A percentile compares a stretch with the other conserved stretches of the same genome.
Evolutionary conservation across 2,797 vertebrate species (phyloP).

Genomic region (Linurgus olivaceus): DNA sequence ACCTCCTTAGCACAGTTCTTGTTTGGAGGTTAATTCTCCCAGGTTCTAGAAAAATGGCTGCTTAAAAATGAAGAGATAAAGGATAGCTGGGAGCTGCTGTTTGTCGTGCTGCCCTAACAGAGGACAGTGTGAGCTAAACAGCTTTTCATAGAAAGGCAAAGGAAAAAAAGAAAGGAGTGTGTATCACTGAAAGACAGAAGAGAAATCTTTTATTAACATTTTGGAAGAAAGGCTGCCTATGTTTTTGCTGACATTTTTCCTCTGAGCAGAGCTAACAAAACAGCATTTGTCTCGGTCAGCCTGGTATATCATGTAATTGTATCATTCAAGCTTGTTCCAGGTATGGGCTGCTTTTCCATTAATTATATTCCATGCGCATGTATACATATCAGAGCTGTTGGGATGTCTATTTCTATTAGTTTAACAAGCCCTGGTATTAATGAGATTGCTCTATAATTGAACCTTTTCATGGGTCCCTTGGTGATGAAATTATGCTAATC

Average conservation of each 20-base stretch:
- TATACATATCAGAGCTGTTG: conserved; percentile 87
- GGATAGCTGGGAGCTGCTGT: rapidly evolving
- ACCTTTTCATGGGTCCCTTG: conserved; percentile 93
- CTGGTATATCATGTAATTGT: conserved; percentile 7
- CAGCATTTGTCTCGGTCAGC: not conserved
- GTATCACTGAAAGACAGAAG: not conserved
- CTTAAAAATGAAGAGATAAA: not conserved
- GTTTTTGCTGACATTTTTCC: not conserved
- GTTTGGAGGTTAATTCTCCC: not conserved
- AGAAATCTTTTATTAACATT: not conserved
- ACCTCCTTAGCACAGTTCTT: not conserved
- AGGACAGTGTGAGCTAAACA: not conserved
- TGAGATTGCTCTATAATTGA: conserved; percentile 96
- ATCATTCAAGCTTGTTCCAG: conserved; percentile 52
- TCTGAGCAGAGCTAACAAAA: not conserved
- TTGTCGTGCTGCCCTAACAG: not conserved
- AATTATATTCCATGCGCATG: conserved; percentile 88
- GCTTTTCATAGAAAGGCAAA: not conserved
- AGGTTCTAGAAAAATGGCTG: not conserved
- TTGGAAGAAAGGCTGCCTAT: not conserved
- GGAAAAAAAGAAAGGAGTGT: not conserved
- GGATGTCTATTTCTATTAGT: conserved; percentile 85
- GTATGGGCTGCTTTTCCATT: conserved; percentile 54
- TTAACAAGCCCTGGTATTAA: conserved; percentile 93
- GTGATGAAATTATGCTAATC: conserved; percentile 92